Base-by-base conservation (phyloP, 2,888 invertebrate species). In the Hipparchia sbordonii region DNA sequence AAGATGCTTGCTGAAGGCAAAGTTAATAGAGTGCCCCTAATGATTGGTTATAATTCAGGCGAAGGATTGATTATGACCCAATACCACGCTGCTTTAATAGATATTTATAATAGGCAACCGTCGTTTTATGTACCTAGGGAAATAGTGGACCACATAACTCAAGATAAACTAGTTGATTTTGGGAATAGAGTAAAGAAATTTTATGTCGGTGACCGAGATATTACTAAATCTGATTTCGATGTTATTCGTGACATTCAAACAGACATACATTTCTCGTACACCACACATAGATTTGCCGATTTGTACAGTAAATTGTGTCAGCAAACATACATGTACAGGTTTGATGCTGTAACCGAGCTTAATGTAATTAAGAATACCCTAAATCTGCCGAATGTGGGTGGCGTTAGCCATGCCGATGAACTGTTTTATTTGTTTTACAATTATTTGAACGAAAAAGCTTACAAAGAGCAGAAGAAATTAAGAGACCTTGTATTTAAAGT, bases 371-470 rank as follows among this genome's bases (percentile, higher is more conserved):
- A 88, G 74, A 77, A 74, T 5, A n/a, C 80, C 2, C 56, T 81
- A 2, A 84, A 82, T 7, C 10, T 80, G 2, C 67, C 73, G 0
- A 62, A 82, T 39, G 74, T 85, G 46, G 80, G 83, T 81, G 94
- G 94, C 0, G 90, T 88, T 0, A 85, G 87, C 39, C 94, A 95
- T 61, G 91, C 88, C 0, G 94, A 95, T 71, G 94, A 94, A 2
- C n/a, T 94, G 10, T 87, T 87, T 59, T 94, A 94, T 75, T 59
- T 91, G 4, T 94, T 94, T 72, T 89, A 87, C 66, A 86, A 85
- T 33, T 80, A 82, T 2, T 73, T 80, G 1, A 89, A 87, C 67
- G 85, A 86, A 71, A 84, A 89, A 59, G 79, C 82, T 56, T 89
- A 87, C 46, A 77, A 80, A 60, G 77, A 81, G 2, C 84, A 85